Evolutionary conservation across 2,113 vertebrate species (phyloP).

Genomic region (Sitta europaea): DNA sequence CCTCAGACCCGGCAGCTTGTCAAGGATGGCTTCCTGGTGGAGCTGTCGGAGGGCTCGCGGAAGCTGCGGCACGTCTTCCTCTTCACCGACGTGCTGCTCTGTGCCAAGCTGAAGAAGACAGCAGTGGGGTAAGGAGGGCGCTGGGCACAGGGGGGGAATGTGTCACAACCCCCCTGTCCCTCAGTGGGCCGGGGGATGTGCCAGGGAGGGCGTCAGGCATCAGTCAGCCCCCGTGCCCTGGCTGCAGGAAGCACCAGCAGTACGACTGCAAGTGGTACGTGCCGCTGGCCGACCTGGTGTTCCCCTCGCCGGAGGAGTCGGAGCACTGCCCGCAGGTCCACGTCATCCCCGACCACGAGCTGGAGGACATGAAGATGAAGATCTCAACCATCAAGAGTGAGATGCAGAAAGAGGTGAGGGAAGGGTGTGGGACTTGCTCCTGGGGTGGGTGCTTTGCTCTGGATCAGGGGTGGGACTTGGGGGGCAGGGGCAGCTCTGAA

Average conservation of each 20-base stretch:
- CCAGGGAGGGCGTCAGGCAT: background rate
- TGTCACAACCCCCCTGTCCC: background rate
- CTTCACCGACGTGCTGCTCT: constrained; percentile 96
- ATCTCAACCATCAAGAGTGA: constrained; percentile 94
- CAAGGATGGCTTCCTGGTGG: constrained; percentile 97
- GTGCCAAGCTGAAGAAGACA: constrained; percentile 96
- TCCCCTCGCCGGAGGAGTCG: constrained; percentile 89
- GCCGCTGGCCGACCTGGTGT: constrained; percentile 91
- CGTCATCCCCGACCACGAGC: constrained; percentile 90
- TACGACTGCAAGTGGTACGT: constrained; percentile 99
- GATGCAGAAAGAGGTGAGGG: constrained; percentile 93
- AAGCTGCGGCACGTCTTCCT: constrained; percentile 98
- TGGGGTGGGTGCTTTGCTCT: background rate
- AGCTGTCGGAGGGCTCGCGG: constrained; percentile 91
- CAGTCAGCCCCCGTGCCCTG: accelerated
- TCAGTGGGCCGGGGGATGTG: accelerated
- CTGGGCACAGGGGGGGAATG: accelerated
- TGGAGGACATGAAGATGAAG: constrained; percentile 98
- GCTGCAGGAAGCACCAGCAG: constrained; percentile 87
- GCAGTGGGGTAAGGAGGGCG: constrained; percentile 80
- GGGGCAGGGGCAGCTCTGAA: accelerated
- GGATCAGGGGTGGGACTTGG: accelerated
- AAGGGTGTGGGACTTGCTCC: background rate
- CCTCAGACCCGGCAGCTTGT: constrained; percentile 90
- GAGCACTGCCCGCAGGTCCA: constrained; percentile 90